phyloP scores from a whole-genome alignment of 2,113 vertebrate species.

The Urocitellus parryii region DNA sequence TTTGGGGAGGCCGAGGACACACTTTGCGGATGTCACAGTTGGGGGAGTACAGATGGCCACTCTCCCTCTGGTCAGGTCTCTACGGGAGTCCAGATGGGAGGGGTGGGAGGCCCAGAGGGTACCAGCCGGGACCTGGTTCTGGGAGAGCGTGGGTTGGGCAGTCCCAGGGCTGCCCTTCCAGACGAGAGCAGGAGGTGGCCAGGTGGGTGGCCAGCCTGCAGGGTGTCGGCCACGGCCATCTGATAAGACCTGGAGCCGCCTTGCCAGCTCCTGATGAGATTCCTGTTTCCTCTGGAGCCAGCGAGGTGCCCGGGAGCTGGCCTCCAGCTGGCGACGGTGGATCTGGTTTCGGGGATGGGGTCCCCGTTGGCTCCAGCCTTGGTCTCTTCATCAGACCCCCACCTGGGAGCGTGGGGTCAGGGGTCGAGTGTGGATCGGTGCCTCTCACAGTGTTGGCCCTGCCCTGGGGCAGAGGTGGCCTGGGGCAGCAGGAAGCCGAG shows the following conservation, averaged over 20 bases:
- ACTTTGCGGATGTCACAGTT: neutral
- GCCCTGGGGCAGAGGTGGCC: neutral
- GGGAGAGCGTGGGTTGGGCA: neutral
- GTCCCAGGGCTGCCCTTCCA: neutral
- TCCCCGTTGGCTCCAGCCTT: neutral
- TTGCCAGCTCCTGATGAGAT: slow-evolving; percentile 12
- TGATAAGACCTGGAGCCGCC: neutral
- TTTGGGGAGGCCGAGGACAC: neutral
- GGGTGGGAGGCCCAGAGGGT: neutral
- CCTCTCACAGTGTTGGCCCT: no score
- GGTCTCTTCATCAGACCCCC: neutral
- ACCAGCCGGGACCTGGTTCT: neutral
- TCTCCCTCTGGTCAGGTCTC: neutral
- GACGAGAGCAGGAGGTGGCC: neutral
- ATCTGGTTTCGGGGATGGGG: neutral
- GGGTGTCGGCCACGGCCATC: neutral
- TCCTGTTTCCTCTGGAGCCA: neutral
- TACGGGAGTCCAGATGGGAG: fast-evolving
- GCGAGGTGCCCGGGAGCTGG: neutral
- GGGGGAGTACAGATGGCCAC: neutral
- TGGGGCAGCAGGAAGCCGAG: neutral
- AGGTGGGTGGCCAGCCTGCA: neutral
- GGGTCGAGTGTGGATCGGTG: fast-evolving
- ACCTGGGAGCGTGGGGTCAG: neutral
- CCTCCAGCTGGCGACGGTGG: neutral